Percentiles rank a stretch among this genome's conserved stretches.
Conservation (phyloP, 2,797 vertebrate species). For the Simalia tracyae region DNA sequence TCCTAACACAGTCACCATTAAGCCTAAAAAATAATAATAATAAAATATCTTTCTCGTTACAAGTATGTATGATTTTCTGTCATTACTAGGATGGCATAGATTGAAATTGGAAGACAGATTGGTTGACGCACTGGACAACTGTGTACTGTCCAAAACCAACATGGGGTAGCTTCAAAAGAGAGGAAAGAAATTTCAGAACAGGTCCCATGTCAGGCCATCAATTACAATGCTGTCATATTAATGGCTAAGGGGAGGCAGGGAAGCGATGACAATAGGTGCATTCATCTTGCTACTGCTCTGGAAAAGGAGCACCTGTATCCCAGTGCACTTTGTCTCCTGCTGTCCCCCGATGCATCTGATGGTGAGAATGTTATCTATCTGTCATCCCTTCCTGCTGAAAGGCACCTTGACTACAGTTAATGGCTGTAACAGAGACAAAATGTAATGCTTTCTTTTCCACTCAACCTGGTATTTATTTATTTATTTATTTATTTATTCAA, state of each 20-base stretch:
- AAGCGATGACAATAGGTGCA: conserved; percentile 71
- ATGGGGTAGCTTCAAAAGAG: conserved; percentile 63
- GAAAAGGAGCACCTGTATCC: conserved; percentile 72
- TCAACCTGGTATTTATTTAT: conserved; percentile 17
- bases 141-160: conserved; percentile 60
- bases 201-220: conserved; percentile 74
- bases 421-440: conserved; percentile 57
- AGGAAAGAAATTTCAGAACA: conserved; percentile 66
- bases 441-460: conserved; percentile 35
- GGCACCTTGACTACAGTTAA: conserved; percentile 78
- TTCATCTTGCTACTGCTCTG: conserved; percentile 72
- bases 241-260: conserved; percentile 71
- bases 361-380: conserved; percentile 60
- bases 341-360: conserved; percentile 65
- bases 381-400: conserved; percentile 78
- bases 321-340: conserved; percentile 70
- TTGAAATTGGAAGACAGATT: conserved; percentile 58
- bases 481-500: no score
- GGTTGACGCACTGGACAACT: conserved; percentile 54
- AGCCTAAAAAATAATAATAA: conserved; percentile 42
- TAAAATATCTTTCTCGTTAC: conserved; percentile 54
- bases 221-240: conserved; percentile 74
- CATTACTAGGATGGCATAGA: conserved; percentile 43
- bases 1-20: conserved; percentile 62
- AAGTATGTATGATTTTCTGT: conserved; percentile 62